Evolutionary conservation across 2,888 invertebrate genomes (phyloP).

Genomic region (Cheilosia impressa): DNA sequence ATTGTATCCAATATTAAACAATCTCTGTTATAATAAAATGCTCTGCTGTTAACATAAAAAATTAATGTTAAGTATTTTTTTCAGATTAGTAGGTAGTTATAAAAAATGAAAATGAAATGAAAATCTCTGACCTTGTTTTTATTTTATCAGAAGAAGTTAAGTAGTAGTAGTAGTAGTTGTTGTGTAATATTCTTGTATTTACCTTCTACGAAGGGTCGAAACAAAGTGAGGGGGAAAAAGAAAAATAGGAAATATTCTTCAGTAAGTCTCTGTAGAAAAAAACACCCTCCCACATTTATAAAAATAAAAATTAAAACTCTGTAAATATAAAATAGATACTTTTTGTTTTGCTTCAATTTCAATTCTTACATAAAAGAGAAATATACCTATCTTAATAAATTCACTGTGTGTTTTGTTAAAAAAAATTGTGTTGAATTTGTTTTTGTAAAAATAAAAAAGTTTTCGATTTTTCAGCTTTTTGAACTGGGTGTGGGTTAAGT

Average conservation of each 20-base stretch:
- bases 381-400: constrained; percentile 21
- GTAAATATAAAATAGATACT: constrained; percentile 3
- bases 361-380: constrained; percentile 43
- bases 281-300: constrained; percentile 63
- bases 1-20: constrained; percentile 41
- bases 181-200: constrained; percentile 80
- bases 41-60: constrained; percentile 49
- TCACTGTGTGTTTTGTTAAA: constrained; percentile 26
- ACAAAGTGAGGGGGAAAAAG: constrained; percentile 80
- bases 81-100: constrained; percentile 45
- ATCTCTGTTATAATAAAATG: constrained; percentile 36
- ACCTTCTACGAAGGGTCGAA: constrained; percentile 84
- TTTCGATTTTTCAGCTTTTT: constrained; percentile 80
- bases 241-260: constrained; percentile 77
- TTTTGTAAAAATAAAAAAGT: constrained; percentile 54
- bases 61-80: constrained; percentile 33
- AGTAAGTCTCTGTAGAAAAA: constrained; percentile 67
- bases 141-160: constrained; percentile 67
- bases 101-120: constrained; percentile 70
- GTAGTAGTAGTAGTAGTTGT: constrained; percentile 74
- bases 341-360: constrained; percentile 29
- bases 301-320: constrained; percentile 7
- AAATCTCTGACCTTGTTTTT: constrained; percentile 75
- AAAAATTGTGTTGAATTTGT: constrained; percentile 55
- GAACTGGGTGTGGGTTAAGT: constrained; percentile 82